Evolutionary conservation across 2,113 vertebrate genomes (phyloP), one percentile per base, ranked within the genome.

Genomic region (Heterocephalus glaber): DNA sequence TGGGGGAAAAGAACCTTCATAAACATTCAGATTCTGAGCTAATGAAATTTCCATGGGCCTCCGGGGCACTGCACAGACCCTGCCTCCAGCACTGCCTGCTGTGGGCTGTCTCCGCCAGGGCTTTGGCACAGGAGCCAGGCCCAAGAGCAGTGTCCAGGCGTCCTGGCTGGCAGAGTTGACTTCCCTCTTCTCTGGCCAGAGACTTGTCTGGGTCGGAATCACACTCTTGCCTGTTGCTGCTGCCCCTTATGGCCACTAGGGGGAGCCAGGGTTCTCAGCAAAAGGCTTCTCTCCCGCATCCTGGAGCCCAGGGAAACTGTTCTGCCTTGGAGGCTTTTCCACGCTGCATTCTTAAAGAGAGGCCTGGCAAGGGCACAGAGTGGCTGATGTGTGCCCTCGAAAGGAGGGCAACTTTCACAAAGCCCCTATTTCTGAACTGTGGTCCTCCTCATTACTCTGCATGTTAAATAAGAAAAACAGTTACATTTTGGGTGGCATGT

Each of bases 231-330:
- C 0, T 0, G 30, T 49, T 30, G 93, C 58, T 5, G 24, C 28
- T 88, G 33, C 81, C 28, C 28, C 0, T 24, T 7, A 7, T 26
- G 85, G 90, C 90, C 97, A 90, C 95, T 52, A 97, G 96, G 24
- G 81, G 95, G 95, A 88, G 94, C 74, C 61, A 24, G 49, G 26
- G 76, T 38, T 72, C 95, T 65, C 80, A 0, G 91, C 56, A 83
- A 96, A 92, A 54, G 19, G 12, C 17, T n/a, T 49, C 38, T 24
- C 58, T 83, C n/a, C 41, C 1, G 0, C 22, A 0, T 1, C 0
- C 3, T 1, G 7, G 56, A 38, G 6, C 22, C 7, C 22, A 12
- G 5, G 68, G 22, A 49, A 8, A 22, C 30, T 4, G 4, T 4
- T 61, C 9, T 2, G 28, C 79, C 0, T 56, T n/a, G 0, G 3